Base-by-base conservation (phyloP, 2,888 invertebrate genomes). In the Aphelenchoides bicaudatus region DNA sequence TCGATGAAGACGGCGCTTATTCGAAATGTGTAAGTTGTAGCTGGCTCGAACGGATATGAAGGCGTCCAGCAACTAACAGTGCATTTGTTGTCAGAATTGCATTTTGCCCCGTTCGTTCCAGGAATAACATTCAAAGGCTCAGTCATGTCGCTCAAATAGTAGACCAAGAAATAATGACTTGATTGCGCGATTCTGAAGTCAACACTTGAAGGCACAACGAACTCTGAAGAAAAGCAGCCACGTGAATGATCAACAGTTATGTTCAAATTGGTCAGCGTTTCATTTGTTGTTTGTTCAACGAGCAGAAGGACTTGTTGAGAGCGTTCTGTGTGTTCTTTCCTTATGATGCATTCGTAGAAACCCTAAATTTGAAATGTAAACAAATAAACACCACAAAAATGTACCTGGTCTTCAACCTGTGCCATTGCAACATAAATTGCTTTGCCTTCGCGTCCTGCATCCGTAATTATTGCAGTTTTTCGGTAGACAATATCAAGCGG, bases 211-310 rank as follows among this genome's bases (percentile, higher is more conserved):
- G 59, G 59, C 21, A 59, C 27, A 27, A 27, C 62, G 39, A 59
- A 59, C 28, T 31, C 31, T 19, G 52, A 13, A 5, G 19, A n/a
- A 10, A 59, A 56, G 56, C 63, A 63, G 3, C 27, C 27, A 4
- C 27, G 3, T 21, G 23, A 16, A 27, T 59, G 59, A 25, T 64
- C 63, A 16, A 63, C 53, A n/a, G 19, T 6, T 31, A 63, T 46
- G 23, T 8, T 3, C 19, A 64, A 25, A 53, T 59, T 62, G 21
- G 23, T 30, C 8, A 59, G 29, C 23, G 38, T 63, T 23, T 63
- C 63, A 13, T 64, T 55, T 10, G 65, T 64, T 6, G 64, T 63
- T 3, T 55, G 27, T n/a, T 64, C 37, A 13, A 59, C 59, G 27
- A 21, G 19, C 6, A 62, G 34, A 2, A 56, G 25, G 5, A 37